These are phyloP conservation scores for Resseliella maxima DNA, from an alignment of 2,888 invertebrate genomes.

Conservation along the genomic window DNA sequence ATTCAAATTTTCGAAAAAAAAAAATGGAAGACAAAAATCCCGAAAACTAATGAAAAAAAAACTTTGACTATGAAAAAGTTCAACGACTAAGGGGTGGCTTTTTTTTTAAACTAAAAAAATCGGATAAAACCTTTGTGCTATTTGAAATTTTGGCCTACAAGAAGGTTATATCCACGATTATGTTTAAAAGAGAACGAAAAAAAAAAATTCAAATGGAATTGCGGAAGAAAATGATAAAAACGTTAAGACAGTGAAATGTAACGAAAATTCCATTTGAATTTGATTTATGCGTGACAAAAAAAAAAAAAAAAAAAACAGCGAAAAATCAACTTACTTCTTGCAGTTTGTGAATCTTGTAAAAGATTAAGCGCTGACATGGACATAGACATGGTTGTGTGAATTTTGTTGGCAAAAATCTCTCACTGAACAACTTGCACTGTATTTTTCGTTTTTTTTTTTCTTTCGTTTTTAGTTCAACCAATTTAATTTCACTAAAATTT, in stretches of 20 bases:
- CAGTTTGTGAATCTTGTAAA: slow-evolving; percentile 66
- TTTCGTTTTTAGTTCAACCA: neutral
- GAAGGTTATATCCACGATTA: neutral
- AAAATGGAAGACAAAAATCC: too few species aligned
- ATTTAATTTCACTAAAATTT: neutral
- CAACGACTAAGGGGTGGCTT: neutral
- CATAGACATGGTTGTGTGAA: slow-evolving; percentile 21
- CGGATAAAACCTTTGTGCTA: slow-evolving; percentile 48
- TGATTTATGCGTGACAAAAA: neutral
- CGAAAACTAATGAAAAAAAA: neutral
- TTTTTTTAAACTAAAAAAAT: neutral
- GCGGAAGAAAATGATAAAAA: neutral
- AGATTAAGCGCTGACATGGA: slow-evolving; percentile 66
- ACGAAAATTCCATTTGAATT: neutral
- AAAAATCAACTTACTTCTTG: slow-evolving; percentile 64
- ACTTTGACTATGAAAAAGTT: neutral
- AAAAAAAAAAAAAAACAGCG: neutral
- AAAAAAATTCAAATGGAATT: neutral
- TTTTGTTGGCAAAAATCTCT: neutral
- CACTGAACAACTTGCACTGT: neutral
- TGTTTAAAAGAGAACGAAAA: neutral
- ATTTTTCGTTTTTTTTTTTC: neutral
- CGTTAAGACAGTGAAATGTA: too few species aligned
- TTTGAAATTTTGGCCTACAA: neutral
- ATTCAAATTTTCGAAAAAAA: too few species aligned